A percentile compares a stretch with the other conserved stretches of the same genome.
Conservation (phyloP, 2,113 vertebrate genomes). For the Ochotona princeps region DNA sequence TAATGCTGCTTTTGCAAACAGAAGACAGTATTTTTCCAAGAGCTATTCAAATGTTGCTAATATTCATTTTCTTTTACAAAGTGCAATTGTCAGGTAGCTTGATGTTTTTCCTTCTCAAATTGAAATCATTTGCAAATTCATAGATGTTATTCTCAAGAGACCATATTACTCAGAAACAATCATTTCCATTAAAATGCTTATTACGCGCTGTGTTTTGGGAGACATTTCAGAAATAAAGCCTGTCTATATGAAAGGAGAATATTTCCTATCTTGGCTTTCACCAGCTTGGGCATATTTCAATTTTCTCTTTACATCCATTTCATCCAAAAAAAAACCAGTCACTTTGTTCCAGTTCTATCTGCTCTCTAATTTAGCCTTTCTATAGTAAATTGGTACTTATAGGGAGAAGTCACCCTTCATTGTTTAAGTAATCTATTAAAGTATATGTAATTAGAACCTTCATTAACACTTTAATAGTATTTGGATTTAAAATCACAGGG, state of each 20-base stretch:
- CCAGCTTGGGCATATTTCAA: not conserved
- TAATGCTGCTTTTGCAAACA: conserved; percentile 25
- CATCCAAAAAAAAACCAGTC: not conserved
- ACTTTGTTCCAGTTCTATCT: not conserved
- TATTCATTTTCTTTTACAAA: conserved; percentile 11
- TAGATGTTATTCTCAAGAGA: conserved; percentile 34
- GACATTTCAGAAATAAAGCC: not conserved
- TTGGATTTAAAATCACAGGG: conserved; percentile 40
- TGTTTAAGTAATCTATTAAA: conserved; percentile 10
- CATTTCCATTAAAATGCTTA: conserved; percentile 43
- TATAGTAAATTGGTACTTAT: conserved; percentile 34
- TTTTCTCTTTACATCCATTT: conserved; percentile 47
- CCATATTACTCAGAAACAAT: conserved; percentile 52
- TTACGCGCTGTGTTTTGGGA: not conserved
- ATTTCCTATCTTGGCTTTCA: conserved; percentile 37
- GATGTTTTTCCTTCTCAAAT: conserved; percentile 39
- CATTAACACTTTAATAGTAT: conserved; percentile 2
- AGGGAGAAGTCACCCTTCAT: not conserved
- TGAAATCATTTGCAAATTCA: conserved; percentile 34
- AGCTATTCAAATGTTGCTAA: not conserved
- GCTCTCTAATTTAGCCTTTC: conserved; percentile 20
- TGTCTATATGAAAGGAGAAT: not conserved
- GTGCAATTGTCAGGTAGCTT: conserved; percentile 5
- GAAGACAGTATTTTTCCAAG: not conserved
- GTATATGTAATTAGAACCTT: conserved; percentile 32